Conservation (phyloP, 2,113 vertebrate genomes). For the Asarcornis scutulata region DNA sequence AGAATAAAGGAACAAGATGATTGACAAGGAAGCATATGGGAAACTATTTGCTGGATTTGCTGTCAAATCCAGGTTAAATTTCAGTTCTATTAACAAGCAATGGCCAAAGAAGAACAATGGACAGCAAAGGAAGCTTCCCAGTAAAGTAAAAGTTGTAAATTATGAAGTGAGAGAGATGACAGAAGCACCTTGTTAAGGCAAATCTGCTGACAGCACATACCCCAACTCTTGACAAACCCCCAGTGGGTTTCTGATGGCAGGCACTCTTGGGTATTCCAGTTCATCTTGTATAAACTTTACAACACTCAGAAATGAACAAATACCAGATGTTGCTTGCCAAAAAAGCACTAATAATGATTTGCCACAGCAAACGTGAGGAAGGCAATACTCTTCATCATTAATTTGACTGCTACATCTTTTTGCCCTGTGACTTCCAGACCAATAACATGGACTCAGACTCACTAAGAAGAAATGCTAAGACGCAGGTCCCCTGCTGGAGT, state of each 20-base stretch:
- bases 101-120: neutral
- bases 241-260: neutral
- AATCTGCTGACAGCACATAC: neutral
- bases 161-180: neutral
- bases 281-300: neutral
- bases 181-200: neutral
- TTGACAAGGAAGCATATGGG: neutral
- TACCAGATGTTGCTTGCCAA: neutral
- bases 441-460: neutral
- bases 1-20: neutral
- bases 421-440: neutral
- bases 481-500: neutral
- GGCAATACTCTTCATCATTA: neutral
- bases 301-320: neutral
- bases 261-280: neutral
- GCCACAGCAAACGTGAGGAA: neutral
- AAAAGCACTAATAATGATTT: neutral
- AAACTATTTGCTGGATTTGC: neutral
- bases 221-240: neutral
- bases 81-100: neutral
- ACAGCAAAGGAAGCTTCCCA: neutral
- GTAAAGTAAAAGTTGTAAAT: neutral
- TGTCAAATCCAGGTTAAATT: neutral
- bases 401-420: neutral
- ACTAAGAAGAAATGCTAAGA: slow-evolving; percentile 59